phyloP scores from a whole-genome alignment of 2,797 vertebrate genomes.

The Schizopygopsis malacanthus region DNA sequence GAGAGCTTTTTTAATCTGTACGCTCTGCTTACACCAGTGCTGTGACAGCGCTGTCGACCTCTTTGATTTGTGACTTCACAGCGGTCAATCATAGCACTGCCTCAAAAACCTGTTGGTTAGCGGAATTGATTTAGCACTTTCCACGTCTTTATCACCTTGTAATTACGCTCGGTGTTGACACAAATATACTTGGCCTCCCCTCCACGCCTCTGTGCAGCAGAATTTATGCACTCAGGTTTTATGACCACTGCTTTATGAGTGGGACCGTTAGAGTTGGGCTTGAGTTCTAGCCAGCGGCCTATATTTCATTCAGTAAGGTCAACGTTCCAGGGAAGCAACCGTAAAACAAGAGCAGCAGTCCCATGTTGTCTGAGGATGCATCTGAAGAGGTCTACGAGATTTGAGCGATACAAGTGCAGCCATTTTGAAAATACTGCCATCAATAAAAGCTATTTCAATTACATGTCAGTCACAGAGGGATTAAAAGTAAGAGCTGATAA shows the following conservation, averaged over 20 bases:
- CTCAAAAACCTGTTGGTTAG: constrained; percentile 86
- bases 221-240: constrained; percentile 84
- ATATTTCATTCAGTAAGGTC: constrained; percentile 82
- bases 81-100: constrained; percentile 80
- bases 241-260: constrained; percentile 80
- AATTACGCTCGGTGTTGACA: constrained; percentile 86
- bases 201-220: constrained; percentile 72
- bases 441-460: constrained; percentile 54
- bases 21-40: constrained; percentile 78
- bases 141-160: constrained; percentile 84
- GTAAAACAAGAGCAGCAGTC: constrained; percentile 68
- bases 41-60: constrained; percentile 71
- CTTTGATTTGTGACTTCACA: constrained; percentile 69
- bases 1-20: constrained; percentile 77
- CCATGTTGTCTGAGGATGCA: constrained; percentile 55
- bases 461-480: constrained; percentile 45
- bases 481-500: constrained; percentile 50
- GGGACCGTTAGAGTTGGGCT: constrained; percentile 77
- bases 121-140: constrained; percentile 86
- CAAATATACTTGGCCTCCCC: constrained; percentile 75
- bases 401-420: constrained; percentile 38
- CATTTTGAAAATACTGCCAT: constrained; percentile 43
- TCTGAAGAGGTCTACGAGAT: constrained; percentile 35
- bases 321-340: constrained; percentile 76
- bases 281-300: constrained; percentile 79